These are phyloP conservation scores for Sarcophaga caerulescens DNA, from an alignment of 2,888 invertebrate genomes.

Conservation along the genomic window DNA sequence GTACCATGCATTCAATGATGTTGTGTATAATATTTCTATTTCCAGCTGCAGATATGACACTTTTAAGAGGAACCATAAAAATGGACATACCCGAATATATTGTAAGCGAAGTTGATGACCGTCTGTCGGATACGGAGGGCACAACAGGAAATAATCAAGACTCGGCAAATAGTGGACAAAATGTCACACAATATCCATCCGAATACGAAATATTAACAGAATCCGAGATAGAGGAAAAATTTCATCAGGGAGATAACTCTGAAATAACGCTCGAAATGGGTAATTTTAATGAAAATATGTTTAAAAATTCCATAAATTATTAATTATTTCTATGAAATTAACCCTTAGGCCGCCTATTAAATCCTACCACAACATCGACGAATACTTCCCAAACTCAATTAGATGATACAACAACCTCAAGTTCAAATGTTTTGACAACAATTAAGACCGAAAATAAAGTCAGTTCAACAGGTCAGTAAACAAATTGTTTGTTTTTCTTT, in stretches of 20 bases:
- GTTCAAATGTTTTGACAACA: conserved; percentile 69
- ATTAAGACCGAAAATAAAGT: conserved; percentile 76
- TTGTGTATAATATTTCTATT: no score
- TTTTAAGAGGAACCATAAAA: conserved; percentile 82
- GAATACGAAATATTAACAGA: conserved; percentile 81
- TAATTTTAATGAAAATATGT: conserved; percentile 63
- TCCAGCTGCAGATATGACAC: conserved; percentile 80
- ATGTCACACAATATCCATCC: conserved; percentile 79
- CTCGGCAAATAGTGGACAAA: conserved; percentile 75
- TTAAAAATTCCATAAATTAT: neutral
- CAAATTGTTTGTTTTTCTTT: neutral
- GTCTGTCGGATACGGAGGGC: conserved; percentile 75
- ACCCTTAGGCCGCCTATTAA: conserved; percentile 76
- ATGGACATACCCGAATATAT: conserved; percentile 84
- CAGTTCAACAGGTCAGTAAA: conserved; percentile 74
- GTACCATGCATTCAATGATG: no score
- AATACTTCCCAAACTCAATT: conserved; percentile 73
- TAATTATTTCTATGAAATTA: conserved; percentile 9
- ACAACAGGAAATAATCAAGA: conserved; percentile 79
- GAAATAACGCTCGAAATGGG: conserved; percentile 81
- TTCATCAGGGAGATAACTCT: conserved; percentile 76
- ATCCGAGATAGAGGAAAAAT: conserved; percentile 80
- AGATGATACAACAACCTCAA: conserved; percentile 71
- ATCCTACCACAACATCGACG: conserved; percentile 70
- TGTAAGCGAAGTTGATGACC: conserved; percentile 80